Evolutionary conservation across 2,888 invertebrate genomes (phyloP).

Genomic region (Stenoptilia bipunctidactyla): DNA sequence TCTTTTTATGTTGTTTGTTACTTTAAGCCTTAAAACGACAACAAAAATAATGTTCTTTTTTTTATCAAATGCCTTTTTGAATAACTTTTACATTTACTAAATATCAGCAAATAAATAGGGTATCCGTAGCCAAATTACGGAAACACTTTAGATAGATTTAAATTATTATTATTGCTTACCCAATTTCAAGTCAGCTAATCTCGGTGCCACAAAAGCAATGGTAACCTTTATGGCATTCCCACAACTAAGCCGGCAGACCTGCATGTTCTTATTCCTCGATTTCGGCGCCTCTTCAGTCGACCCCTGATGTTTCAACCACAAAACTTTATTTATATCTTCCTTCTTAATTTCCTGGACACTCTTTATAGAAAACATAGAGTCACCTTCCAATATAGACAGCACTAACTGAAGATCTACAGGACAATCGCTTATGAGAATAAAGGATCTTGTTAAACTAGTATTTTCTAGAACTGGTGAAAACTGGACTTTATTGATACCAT

Average conservation of each 20-base stretch:
- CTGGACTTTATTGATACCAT: conserved; percentile 41
- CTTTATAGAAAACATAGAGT: conserved; percentile 39
- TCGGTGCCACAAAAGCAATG: conserved; percentile 42
- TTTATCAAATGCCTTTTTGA: no score
- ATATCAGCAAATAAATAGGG: no score
- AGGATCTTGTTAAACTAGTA: conserved; percentile 29
- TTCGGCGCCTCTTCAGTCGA: conserved; percentile 30
- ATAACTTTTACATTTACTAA: no score
- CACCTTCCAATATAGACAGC: conserved; percentile 36
- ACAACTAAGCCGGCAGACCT: conserved; percentile 41
- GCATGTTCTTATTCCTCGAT: conserved; percentile 31
- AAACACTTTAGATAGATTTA: no score
- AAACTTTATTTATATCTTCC: conserved; percentile 41
- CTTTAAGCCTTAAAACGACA: no score
- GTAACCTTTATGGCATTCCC: conserved; percentile 50
- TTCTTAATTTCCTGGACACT: conserved; percentile 51
- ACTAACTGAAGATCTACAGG: conserved; percentile 44
- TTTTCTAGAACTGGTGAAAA: conserved; percentile 42
- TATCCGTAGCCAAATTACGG: no score
- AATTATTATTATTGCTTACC: no score
- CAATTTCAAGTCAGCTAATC: conserved; percentile 29
- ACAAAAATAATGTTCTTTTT: no score
- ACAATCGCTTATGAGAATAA: conserved; percentile 50
- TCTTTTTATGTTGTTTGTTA: no score
- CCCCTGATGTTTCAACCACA: conserved; percentile 32